These are phyloP conservation scores for Notodromas monacha DNA, from an alignment of 2,888 invertebrate species.

Conservation along the genomic window DNA sequence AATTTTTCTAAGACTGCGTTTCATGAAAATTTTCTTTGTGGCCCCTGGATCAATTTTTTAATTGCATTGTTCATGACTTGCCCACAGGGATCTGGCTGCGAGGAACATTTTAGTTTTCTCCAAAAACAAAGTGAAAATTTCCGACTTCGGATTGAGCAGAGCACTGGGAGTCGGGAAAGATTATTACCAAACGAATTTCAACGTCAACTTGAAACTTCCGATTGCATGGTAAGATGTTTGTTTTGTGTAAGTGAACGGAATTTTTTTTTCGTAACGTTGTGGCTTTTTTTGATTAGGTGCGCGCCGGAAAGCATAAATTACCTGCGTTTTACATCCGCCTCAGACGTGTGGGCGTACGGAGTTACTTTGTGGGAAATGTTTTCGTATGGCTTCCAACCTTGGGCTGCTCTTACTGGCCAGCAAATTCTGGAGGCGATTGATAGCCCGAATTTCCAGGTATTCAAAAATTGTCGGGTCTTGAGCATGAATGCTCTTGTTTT, in stretches of 20 bases:
- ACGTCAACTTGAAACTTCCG: conserved; percentile 77
- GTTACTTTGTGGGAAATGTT: conserved; percentile 99
- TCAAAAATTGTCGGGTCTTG: too few relatives aligned
- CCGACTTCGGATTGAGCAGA: conserved; percentile 80
- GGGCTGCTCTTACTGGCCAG: conserved; percentile 72
- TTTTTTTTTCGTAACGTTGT: conserved; percentile 7
- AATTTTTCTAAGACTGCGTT: neutral
- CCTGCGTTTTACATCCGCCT: conserved; percentile 72
- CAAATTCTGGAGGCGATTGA: conserved; percentile 86
- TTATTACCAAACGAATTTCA: conserved; percentile 93
- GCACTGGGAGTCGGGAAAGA: conserved; percentile 90
- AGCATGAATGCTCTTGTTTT: too few relatives aligned
- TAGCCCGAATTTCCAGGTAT: conserved; percentile 49
- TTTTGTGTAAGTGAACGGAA: conserved; percentile 37
- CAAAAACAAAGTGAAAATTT: conserved; percentile 85
- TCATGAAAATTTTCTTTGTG: too few relatives aligned
- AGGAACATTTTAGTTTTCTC: conserved; percentile 88
- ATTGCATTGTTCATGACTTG: too few relatives aligned
- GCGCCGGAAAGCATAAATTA: conserved; percentile 92
- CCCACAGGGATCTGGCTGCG: conserved; percentile 69
- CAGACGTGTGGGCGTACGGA: conserved; percentile 93
- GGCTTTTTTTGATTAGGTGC: conserved; percentile 27
- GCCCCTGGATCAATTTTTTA: too few relatives aligned
- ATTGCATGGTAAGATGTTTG: conserved; percentile 49
- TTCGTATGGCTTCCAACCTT: conserved; percentile 89